These are phyloP conservation scores for Lepus oiostolus DNA, from an alignment of 2,797 vertebrate species.

Conservation along the genomic window DNA sequence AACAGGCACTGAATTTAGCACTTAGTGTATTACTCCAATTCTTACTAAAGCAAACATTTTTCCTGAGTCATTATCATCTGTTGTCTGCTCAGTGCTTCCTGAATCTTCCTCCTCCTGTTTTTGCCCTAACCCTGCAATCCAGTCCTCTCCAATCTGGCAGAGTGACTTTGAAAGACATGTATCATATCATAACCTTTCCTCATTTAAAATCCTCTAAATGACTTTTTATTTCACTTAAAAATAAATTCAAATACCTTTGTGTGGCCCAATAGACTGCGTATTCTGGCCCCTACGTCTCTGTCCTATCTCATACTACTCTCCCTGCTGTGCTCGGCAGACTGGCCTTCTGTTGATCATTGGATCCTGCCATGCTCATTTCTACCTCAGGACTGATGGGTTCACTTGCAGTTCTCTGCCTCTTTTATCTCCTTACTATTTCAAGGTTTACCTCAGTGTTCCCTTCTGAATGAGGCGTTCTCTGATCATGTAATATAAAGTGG, in stretches of 20 bases:
- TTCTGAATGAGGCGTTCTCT: constrained; percentile 29
- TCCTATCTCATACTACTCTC: neutral
- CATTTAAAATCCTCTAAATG: neutral
- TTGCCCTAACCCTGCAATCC: neutral
- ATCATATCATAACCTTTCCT: neutral
- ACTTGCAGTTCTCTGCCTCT: neutral
- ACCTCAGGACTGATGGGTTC: neutral
- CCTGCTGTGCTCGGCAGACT: neutral
- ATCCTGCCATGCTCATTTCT: neutral
- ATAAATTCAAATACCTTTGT: neutral
- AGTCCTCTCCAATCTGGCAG: neutral
- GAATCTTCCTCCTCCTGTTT: neutral
- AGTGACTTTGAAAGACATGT: constrained; percentile 36
- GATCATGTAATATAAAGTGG: neutral
- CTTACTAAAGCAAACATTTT: constrained; percentile 54
- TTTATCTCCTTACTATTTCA: constrained; percentile 43
- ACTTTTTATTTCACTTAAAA: constrained; percentile 42
- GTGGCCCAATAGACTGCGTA: neutral
- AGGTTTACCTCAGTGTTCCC: constrained; percentile 45
- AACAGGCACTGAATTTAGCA: constrained; percentile 31
- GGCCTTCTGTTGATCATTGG: neutral
- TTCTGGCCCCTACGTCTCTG: neutral
- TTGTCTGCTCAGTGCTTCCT: constrained; percentile 37
- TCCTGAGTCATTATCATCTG: constrained; percentile 45
- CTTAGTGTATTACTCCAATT: constrained; percentile 44